These are phyloP conservation scores for Eupithecia centaureata DNA, from an alignment of 2,888 invertebrate genomes.

Conservation along the genomic window DNA sequence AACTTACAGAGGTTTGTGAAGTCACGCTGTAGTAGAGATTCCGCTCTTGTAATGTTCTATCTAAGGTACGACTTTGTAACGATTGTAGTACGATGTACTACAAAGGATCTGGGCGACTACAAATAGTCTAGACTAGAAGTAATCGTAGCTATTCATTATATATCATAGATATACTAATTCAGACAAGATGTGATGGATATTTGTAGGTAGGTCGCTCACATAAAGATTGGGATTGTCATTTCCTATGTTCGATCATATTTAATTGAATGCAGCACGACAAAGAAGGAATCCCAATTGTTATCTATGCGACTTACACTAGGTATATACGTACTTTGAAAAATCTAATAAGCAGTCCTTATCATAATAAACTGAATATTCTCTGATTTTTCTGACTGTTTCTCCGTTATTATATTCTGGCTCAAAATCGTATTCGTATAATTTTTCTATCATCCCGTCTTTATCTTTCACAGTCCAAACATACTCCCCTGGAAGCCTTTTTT, in stretches of 20 bases:
- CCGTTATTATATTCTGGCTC: conserved; percentile 62
- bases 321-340: conserved; percentile 56
- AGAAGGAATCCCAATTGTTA: neutral
- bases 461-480: conserved; percentile 75
- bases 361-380: conserved; percentile 74
- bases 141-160: too few relatives aligned
- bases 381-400: conserved; percentile 68
- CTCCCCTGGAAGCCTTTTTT: conserved; percentile 71
- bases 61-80: too few relatives aligned
- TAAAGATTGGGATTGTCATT: neutral
- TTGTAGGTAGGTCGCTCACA: neutral
- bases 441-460: conserved; percentile 73
- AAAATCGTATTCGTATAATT: conserved; percentile 70
- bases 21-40: too few relatives aligned
- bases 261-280: neutral
- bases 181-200: neutral
- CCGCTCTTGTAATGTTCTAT: too few relatives aligned
- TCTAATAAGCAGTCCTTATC: conserved; percentile 74
- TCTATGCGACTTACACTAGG: neutral
- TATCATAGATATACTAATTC: too few relatives aligned
- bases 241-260: neutral
- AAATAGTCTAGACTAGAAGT: too few relatives aligned
- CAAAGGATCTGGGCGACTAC: too few relatives aligned
- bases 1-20: too few relatives aligned
- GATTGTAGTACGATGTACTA: too few relatives aligned